Percentiles rank a stretch among this genome's conserved stretches.
Evolutionary conservation across 2,113 vertebrate genomes (phyloP).

Genomic region (Festucalex cinctus): DNA sequence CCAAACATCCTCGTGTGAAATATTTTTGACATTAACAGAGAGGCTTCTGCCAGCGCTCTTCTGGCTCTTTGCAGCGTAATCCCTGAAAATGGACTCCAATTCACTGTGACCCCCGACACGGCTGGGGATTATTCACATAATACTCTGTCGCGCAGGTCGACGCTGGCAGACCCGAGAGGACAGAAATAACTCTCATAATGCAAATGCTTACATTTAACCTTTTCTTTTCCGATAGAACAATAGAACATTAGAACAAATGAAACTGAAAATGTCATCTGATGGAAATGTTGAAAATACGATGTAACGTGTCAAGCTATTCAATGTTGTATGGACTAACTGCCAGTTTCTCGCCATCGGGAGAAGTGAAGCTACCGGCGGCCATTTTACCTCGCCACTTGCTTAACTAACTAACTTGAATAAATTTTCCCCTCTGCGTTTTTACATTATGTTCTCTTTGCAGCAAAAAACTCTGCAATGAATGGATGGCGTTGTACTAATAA

Average conservation of each 20-base stretch:
- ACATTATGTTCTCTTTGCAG: no score
- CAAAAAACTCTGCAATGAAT: no score
- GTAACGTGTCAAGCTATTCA: background rate
- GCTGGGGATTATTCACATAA: conserved; percentile 9
- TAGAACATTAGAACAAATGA: no score
- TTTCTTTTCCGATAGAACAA: conserved; percentile 1
- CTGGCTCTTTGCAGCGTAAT: conserved; percentile 27
- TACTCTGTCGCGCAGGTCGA: background rate
- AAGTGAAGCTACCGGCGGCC: no score
- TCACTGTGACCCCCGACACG: conserved; percentile 5
- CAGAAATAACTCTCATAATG: background rate
- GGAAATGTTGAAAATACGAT: background rate
- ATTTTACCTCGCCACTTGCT: no score
- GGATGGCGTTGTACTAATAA: no score
- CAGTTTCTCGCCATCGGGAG: no score
- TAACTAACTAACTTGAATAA: no score
- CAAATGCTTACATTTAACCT: background rate
- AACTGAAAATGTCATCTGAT: background rate
- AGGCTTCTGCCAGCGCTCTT: conserved; percentile 6
- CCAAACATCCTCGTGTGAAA: background rate
- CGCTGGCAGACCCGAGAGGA: background rate
- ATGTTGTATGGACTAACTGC: no score
- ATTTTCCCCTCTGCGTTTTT: no score
- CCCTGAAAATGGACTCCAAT: conserved; percentile 28
- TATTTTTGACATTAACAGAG: conserved; percentile 1